A percentile compares a stretch with the other conserved stretches of the same genome.
These are phyloP conservation scores for Drosophila nasuta DNA, from an alignment of 1,140 invertebrate genomes.

Conservation along the genomic window DNA sequence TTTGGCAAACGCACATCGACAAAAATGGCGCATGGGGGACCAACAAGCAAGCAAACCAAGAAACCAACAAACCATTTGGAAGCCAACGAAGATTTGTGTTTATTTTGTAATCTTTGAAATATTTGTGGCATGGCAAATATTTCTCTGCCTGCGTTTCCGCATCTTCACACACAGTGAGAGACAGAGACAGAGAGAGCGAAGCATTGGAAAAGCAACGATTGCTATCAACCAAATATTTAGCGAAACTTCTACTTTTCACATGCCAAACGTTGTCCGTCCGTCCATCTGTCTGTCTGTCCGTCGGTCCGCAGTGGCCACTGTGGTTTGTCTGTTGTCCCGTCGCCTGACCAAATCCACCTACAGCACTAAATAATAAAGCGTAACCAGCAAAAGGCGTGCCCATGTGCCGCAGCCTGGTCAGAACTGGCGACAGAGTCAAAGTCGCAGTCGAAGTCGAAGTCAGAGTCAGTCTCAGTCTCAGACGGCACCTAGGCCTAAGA, in stretches of 20 bases:
- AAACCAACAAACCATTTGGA: constrained; percentile 27
- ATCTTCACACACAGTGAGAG: constrained; percentile 13
- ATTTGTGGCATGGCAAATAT: constrained; percentile 82
- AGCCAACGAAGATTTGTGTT: constrained; percentile 73
- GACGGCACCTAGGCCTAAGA: constrained; percentile 14
- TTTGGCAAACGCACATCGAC: constrained; percentile 35
- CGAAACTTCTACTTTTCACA: constrained; percentile 77
- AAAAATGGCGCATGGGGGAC: constrained; percentile 38
- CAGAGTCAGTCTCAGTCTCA: constrained; percentile 5
- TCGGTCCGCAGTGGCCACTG: neutral
- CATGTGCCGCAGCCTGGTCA: constrained; percentile 38
- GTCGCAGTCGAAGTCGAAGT: constrained; percentile 2
- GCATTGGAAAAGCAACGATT: constrained; percentile 43
- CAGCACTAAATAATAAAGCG: constrained; percentile 81
- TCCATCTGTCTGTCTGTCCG: neutral
- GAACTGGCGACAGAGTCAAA: constrained; percentile 2
- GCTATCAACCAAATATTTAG: constrained; percentile 68
- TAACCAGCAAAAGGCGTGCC: constrained; percentile 82
- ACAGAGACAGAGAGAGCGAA: neutral
- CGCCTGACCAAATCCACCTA: constrained; percentile 60
- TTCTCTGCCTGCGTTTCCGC: constrained; percentile 71
- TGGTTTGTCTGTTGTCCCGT: neutral
- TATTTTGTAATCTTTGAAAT: constrained; percentile 82
- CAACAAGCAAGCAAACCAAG: constrained; percentile 10
- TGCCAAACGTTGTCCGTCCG: constrained; percentile 2